Percentiles rank a stretch among this genome's conserved stretches.
phyloP scores from a whole-genome alignment of 2,113 vertebrate species.

The Orthonyx spaldingii region DNA sequence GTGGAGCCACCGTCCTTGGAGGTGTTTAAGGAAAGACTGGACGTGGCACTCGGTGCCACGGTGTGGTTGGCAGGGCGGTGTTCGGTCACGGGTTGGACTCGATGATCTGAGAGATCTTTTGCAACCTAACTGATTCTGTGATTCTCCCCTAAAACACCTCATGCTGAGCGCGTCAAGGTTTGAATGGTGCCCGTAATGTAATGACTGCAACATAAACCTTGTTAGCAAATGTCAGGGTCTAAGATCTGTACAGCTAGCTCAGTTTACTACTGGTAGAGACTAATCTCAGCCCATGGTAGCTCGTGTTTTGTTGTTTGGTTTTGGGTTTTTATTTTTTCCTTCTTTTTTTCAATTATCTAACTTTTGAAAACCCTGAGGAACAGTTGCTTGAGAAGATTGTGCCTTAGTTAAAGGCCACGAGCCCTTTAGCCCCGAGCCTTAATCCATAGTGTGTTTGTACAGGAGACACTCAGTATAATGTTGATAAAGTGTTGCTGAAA shows the following conservation, averaged over 20 bases:
- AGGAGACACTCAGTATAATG: background rate
- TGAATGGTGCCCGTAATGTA: accelerated
- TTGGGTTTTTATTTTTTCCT: too few species aligned
- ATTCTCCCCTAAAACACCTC: background rate
- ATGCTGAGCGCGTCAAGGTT: background rate
- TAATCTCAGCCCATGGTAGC: background rate
- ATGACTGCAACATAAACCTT: background rate
- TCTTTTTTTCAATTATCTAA: background rate
- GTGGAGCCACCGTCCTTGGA: background rate
- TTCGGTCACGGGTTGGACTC: background rate
- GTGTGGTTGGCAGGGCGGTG: background rate
- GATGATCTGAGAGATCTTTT: background rate
- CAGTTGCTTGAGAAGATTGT: background rate
- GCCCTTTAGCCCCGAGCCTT: accelerated
- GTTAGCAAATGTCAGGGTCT: accelerated
- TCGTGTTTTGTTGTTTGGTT: background rate
- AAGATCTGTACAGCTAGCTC: accelerated
- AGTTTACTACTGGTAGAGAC: background rate
- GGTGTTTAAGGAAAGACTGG: background rate
- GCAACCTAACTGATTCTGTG: background rate
- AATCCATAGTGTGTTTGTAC: background rate
- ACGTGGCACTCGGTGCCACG: background rate
- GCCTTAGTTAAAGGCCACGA: background rate
- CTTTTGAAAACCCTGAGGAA: background rate
- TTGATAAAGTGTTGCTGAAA: background rate